These are phyloP conservation scores for Antheraea pernyi DNA, from an alignment of 1,140 invertebrate genomes.

Conservation along the genomic window DNA sequence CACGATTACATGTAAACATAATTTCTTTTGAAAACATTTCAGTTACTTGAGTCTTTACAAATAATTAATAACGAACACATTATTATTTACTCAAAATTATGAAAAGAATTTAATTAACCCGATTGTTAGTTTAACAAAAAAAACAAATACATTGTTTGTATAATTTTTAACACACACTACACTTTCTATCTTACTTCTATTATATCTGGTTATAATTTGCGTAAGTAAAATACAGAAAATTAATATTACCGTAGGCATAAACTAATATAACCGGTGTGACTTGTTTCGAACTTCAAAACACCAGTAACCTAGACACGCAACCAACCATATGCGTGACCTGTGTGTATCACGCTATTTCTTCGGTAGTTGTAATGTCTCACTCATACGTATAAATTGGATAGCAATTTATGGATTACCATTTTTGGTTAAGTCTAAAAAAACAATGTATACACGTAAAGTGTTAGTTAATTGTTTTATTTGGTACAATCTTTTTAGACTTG, in stretches of 20 bases:
- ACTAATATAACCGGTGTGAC: slow-evolving; percentile 7
- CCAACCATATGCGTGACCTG: slow-evolving; percentile 27
- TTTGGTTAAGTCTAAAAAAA: neutral
- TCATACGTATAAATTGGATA: slow-evolving; percentile 20
- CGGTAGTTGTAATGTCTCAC: neutral
- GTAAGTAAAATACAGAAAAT: neutral
- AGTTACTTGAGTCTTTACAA: too few relatives aligned
- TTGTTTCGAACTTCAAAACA: slow-evolving; percentile 11
- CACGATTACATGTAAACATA: too few relatives aligned
- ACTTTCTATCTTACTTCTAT: too few relatives aligned
- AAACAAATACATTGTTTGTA: too few relatives aligned
- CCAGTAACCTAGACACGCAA: slow-evolving; percentile 33
- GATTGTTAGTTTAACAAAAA: too few relatives aligned
- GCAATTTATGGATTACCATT: slow-evolving; percentile 18
- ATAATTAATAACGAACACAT: too few relatives aligned
- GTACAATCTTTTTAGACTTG: neutral
- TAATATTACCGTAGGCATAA: neutral
- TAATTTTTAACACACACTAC: too few relatives aligned
- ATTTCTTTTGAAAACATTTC: too few relatives aligned
- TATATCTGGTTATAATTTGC: too few relatives aligned
- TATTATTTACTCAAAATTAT: too few relatives aligned
- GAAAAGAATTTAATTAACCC: too few relatives aligned
- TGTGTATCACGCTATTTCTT: slow-evolving; percentile 28
- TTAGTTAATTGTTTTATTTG: neutral
- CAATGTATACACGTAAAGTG: neutral